Conservation (phyloP, 2,888 invertebrate genomes). For the Habrosyne pyritoides region DNA sequence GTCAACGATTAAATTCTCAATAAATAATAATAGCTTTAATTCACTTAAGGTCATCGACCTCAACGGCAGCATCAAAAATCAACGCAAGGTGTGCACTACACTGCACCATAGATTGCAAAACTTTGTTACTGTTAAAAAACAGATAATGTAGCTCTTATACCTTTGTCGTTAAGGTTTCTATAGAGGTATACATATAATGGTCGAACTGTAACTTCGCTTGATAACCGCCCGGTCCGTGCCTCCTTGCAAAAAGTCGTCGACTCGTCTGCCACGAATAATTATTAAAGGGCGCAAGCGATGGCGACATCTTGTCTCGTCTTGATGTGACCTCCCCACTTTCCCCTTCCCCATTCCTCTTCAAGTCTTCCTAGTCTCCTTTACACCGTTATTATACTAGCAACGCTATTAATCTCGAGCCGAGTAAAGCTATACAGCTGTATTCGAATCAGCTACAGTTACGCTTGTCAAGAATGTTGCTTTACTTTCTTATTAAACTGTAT, state of each 20-base stretch:
- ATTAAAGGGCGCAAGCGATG: conserved; percentile 62
- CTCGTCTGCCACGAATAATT: conserved; percentile 66
- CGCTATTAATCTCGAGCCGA: neutral
- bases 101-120: conserved; percentile 29
- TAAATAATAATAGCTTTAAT: conserved; percentile 33
- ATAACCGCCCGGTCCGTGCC: conserved; percentile 44
- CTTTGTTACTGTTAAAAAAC: conserved; percentile 14
- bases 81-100: conserved; percentile 44
- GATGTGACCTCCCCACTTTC: conserved; percentile 31
- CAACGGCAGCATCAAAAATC: conserved; percentile 28
- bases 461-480: neutral
- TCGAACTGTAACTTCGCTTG: conserved; percentile 41
- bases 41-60: conserved; percentile 26
- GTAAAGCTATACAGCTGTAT: neutral
- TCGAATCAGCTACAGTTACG: neutral
- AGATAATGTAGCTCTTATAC: conserved; percentile 38
- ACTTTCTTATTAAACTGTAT: neutral
- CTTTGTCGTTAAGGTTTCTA: conserved; percentile 30
- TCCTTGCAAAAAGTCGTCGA: conserved; percentile 64
- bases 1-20: neutral
- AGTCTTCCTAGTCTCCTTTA: conserved; percentile 20
- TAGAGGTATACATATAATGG: conserved; percentile 26
- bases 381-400: conserved; percentile 9
- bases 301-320: conserved; percentile 71
- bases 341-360: conserved; percentile 19